Base-by-base conservation (phyloP, 1,140 invertebrate species). In the Hypothenemus hampei region DNA sequence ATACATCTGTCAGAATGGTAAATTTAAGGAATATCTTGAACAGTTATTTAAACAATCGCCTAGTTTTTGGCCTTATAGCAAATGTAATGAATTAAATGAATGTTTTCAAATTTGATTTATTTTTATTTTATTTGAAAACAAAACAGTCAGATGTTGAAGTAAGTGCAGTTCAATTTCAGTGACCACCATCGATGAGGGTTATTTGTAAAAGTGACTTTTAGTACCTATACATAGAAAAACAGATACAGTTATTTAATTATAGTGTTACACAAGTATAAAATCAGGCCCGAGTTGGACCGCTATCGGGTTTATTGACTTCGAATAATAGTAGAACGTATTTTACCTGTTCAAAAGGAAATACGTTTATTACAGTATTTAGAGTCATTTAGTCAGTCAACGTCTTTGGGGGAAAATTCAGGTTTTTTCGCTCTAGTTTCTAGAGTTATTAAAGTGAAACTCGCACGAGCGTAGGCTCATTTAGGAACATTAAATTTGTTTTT, bases 221-320 rank as follows among this genome's bases (percentile, higher is more conserved):
- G n/a, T n/a, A n/a, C n/a, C n/a, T n/a, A n/a, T 35, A 47, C 15
- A 13, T 3, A 33, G 45, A 47, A 47, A 47, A 47, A 47, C 45
- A 6, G 22, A 16, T 47, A 47, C 45, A 47, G 45, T 47, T 47
- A 47, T 47, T 47, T 47, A 47, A 47, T 47, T 47, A 33, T 47
- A 6, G 7, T 35, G 35, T 29, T 47, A 35, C 22, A 45, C 43
- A 26, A 29, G 22, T 26, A 45, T 24, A 45, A 45, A 45, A 45
- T 24, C n/a, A n/a, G n/a, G 21, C 39, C 19, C 13, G 18, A 21
- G 8, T 8, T 21, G 20, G 39, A 21, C 39, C 39, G 39, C 39
- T 41, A 21, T 41, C 18, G 18, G n/a, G 39, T 41, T 39, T 41
- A 41, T 41, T 41, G 19, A 20, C 19, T 41, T 22, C 18, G 16